Percentiles rank a stretch among this genome's conserved stretches.
Evolutionary conservation across 2,888 invertebrate genomes (phyloP).

Genomic region (Rhingia campestris): DNA sequence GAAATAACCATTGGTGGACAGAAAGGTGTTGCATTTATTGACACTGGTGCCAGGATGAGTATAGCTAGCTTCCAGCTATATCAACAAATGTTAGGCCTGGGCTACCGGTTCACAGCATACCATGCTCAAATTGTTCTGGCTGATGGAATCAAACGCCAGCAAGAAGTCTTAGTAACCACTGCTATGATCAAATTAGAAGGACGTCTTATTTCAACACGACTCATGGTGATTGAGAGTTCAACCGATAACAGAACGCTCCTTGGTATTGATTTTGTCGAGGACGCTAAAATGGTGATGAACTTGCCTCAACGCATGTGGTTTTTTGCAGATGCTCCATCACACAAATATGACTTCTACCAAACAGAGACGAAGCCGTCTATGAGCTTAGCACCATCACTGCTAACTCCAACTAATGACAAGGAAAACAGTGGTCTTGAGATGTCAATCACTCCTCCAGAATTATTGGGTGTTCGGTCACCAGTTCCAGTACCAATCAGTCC

Average conservation of each 20-base stretch:
- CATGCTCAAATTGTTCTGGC: constrained; percentile 63
- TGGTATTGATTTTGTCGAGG: constrained; percentile 75
- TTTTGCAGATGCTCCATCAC: not conserved
- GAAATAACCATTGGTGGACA: constrained; percentile 52
- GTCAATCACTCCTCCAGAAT: too few relatives aligned
- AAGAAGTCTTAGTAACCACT: constrained; percentile 46
- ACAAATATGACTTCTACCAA: not conserved
- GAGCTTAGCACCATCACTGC: too few relatives aligned
- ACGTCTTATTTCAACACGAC: constrained; percentile 62
- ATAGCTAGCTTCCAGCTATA: constrained; percentile 54
- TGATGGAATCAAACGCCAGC: constrained; percentile 37
- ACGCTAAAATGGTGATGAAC: constrained; percentile 75
- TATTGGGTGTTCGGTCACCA: too few relatives aligned
- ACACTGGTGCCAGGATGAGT: constrained; percentile 66
- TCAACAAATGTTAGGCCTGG: constrained; percentile 41
- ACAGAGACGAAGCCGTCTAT: not conserved
- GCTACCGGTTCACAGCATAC: constrained; percentile 45
- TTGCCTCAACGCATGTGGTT: constrained; percentile 66
- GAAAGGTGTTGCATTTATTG: constrained; percentile 57
- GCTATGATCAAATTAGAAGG: constrained; percentile 44
- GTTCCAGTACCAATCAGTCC: too few relatives aligned
- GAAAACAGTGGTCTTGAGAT: too few relatives aligned
- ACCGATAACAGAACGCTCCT: constrained; percentile 68
- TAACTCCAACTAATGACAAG: too few relatives aligned
- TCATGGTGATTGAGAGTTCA: constrained; percentile 75